Evolutionary conservation across 1,140 invertebrate species (phyloP), one percentile per base, ranked within the genome.

Genomic region (Schlechtendalia chinensis): DNA sequence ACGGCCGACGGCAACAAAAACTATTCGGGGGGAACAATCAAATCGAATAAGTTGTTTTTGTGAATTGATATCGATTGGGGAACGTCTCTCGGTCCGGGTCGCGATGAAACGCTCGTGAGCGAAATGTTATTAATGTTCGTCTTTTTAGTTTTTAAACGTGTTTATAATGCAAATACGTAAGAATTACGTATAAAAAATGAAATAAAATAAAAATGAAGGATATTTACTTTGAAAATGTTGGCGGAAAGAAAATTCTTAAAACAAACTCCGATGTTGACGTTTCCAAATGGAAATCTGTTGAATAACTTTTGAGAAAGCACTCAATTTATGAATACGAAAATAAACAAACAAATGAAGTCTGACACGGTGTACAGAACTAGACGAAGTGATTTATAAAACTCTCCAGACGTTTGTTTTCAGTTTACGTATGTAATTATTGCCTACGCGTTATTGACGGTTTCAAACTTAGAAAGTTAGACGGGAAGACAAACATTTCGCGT

Each of bases 291-390:
- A 27, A 69, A 69, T 27, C 22, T 47, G 45, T 1, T 14, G 67
- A 69, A 50, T 16, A 50, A 69, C 22, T 69, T 47, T 27, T 50
- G 14, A 50, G 6, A 47, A 27, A 69, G 14, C 22, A 19, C 22
- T 47, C 12, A 22, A 69, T 69, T 69, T 69, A 69, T 47, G 45
- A 69, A 69, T 50, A 47, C 45, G 8, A 27, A 69, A 27, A 69
- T 47, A 47, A 69, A 67, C 19, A 19, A 32, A 63, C 16, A 61
- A 29, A 63, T 32, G 27, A 61, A 29, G 19, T 19, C 3, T 39
- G 63, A 67, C 19, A 67, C n/a, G 14, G n/a, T 8, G 11, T 14
- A 24, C 54, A 4, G 45, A 27, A 69, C 5, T 47, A 47, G 16
- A 69, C 39, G 22, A 45, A 22, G 32, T 24, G 47, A 47, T 67